These are phyloP conservation scores for Thymallus thymallus DNA, from an alignment of 2,113 vertebrate genomes.

Conservation along the genomic window DNA sequence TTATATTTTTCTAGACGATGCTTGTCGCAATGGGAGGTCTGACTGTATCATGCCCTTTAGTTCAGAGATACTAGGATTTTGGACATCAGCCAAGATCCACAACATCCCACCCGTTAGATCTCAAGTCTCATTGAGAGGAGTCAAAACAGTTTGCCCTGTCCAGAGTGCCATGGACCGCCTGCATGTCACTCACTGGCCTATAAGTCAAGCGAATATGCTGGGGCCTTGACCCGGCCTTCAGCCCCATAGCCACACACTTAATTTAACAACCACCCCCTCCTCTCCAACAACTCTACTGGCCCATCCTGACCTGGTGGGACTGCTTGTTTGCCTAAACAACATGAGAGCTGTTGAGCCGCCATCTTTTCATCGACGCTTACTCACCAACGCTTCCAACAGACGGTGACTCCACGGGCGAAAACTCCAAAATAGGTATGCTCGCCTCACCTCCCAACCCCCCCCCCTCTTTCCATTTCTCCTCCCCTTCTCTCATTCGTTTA, in stretches of 20 bases:
- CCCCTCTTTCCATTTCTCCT: neutral
- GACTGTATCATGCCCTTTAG: neutral
- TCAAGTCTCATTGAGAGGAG: constrained; percentile 17
- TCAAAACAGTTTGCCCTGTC: constrained; percentile 22
- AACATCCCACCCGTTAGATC: constrained; percentile 21
- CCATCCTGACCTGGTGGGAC: constrained; percentile 30
- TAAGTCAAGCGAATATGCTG: constrained; percentile 40
- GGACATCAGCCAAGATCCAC: constrained; percentile 52
- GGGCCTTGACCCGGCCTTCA: constrained; percentile 23
- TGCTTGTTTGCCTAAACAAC: constrained; percentile 41
- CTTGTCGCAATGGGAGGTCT: constrained; percentile 30
- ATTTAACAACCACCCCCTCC: constrained; percentile 1
- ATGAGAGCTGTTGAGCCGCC: constrained; percentile 20
- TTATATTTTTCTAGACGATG: neutral
- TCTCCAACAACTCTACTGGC: neutral
- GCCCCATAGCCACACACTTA: constrained; percentile 6
- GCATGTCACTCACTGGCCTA: constrained; percentile 55
- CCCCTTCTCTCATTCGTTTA: constrained; percentile 15
- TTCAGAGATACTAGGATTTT: constrained; percentile 21
- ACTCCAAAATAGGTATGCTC: constrained; percentile 28
- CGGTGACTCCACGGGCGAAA: constrained; percentile 59
- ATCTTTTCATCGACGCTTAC: constrained; percentile 49
- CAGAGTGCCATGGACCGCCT: constrained; percentile 35
- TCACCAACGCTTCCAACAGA: constrained; percentile 55
- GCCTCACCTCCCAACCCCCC: neutral